phyloP scores from a whole-genome alignment of 1,140 invertebrate genomes.

The Saccostrea cuccullata region DNA sequence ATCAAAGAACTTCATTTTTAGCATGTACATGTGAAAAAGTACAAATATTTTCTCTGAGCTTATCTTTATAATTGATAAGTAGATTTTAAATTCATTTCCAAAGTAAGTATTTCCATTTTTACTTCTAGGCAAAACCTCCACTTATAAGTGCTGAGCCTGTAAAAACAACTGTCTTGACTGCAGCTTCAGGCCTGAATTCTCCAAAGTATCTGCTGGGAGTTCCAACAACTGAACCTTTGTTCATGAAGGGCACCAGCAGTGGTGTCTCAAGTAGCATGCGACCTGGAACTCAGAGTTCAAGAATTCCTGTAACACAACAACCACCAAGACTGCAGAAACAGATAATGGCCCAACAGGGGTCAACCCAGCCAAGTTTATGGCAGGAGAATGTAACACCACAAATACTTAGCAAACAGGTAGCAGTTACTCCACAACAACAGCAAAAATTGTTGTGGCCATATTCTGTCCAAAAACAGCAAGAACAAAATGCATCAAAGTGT shows the following conservation, averaged over 20 bases:
- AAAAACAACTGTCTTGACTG: not conserved
- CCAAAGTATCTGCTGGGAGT: conserved; percentile 70
- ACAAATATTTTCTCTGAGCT: no score
- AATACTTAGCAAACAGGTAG: not conserved
- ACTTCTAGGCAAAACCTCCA: conserved; percentile 37
- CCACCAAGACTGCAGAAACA: conserved; percentile 61
- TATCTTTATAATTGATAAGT: not conserved
- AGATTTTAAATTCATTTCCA: not conserved
- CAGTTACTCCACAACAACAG: conserved; percentile 12
- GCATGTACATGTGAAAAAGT: no score
- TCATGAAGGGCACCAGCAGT: conserved; percentile 57
- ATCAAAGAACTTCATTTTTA: no score
- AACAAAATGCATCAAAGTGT: conserved; percentile 18
- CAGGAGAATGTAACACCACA: conserved; percentile 19
- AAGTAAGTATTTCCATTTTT: not conserved
- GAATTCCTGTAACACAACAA: conserved; percentile 49
- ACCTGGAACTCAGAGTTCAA: conserved; percentile 39
- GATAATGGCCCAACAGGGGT: conserved; percentile 57
- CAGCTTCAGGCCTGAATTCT: conserved; percentile 52
- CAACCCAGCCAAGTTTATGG: conserved; percentile 22
- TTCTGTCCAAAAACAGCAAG: conserved; percentile 44
- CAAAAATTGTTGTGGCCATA: conserved; percentile 12
- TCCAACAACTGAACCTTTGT: conserved; percentile 67
- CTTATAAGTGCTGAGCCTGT: not conserved
- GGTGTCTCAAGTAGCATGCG: conserved; percentile 40